Evolutionary conservation across 2,797 vertebrate genomes (phyloP).

Genomic region (Coccyzus lansbergi): DNA sequence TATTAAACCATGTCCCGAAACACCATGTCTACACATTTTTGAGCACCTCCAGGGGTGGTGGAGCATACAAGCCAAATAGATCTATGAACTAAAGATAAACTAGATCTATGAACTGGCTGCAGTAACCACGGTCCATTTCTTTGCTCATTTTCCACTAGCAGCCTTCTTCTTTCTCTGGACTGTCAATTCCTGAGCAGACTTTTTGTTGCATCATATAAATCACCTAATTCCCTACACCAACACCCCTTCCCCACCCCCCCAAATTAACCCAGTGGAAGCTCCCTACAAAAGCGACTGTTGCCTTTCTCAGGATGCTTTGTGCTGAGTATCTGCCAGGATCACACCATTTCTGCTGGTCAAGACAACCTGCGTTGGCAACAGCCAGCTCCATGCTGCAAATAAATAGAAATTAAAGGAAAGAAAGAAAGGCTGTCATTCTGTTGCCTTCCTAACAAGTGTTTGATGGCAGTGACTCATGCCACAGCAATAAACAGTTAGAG

Average conservation of each 20-base stretch:
- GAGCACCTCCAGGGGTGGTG: no score
- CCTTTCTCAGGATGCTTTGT: not conserved
- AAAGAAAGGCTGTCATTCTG: not conserved
- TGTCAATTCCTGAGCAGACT: not conserved
- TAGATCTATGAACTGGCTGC: not conserved
- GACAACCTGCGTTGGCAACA: not conserved
- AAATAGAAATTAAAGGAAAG: not conserved
- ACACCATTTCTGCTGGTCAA: not conserved
- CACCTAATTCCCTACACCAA: no score
- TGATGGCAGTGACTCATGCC: not conserved
- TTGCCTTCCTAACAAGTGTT: not conserved
- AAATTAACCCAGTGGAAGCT: not conserved
- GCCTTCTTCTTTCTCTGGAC: not conserved
- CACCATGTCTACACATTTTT: no score
- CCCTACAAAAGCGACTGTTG: not conserved
- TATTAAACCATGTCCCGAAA: no score
- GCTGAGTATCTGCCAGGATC: not conserved
- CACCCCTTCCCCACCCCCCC: no score
- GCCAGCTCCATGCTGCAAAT: not conserved
- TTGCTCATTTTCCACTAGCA: not conserved
- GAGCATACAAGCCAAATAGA: not conserved
- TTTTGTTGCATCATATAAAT: not conserved
- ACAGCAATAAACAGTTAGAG: not conserved
- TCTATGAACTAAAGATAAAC: not conserved
- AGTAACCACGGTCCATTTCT: not conserved